phyloP scores from a whole-genome alignment of 2,888 invertebrate genomes.

The Sabellastarte sp. region DNA sequence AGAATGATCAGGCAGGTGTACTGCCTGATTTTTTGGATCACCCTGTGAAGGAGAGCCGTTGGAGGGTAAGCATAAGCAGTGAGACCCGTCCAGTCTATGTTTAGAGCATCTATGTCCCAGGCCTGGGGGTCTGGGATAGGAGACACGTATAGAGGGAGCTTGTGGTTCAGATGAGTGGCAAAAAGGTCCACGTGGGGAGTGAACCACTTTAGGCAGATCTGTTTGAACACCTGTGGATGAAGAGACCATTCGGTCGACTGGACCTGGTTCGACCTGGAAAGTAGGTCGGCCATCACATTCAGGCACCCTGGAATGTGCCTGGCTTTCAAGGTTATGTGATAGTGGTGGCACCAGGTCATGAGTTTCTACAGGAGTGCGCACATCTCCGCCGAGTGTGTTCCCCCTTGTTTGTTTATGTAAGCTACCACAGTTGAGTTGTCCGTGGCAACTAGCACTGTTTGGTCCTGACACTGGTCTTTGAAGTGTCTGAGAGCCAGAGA shows the following conservation, averaged over 20 bases:
- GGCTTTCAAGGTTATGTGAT: neutral
- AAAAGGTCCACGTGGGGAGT: neutral
- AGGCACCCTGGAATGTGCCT: neutral
- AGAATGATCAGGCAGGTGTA: neutral
- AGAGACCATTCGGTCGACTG: neutral
- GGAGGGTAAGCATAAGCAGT: neutral
- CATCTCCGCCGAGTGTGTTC: neutral
- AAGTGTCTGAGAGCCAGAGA: neutral
- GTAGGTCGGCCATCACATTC: neutral
- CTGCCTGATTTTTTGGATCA: neutral
- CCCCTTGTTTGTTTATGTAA: neutral
- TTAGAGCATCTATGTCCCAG: neutral
- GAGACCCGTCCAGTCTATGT: neutral
- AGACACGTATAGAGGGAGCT: neutral
- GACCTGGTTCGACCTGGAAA: neutral
- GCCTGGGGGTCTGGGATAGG: neutral
- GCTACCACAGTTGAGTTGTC: neutral
- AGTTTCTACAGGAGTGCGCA: neutral
- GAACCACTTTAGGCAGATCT: neutral
- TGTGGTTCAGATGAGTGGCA: neutral
- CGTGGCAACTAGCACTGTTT: neutral
- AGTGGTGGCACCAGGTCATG: neutral
- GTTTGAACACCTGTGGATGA: neutral
- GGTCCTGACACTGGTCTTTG: neutral
- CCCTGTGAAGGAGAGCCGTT: neutral